These are phyloP conservation scores for Cotesia vestalis DNA, from an alignment of 1,140 invertebrate species.

Conservation along the genomic window DNA sequence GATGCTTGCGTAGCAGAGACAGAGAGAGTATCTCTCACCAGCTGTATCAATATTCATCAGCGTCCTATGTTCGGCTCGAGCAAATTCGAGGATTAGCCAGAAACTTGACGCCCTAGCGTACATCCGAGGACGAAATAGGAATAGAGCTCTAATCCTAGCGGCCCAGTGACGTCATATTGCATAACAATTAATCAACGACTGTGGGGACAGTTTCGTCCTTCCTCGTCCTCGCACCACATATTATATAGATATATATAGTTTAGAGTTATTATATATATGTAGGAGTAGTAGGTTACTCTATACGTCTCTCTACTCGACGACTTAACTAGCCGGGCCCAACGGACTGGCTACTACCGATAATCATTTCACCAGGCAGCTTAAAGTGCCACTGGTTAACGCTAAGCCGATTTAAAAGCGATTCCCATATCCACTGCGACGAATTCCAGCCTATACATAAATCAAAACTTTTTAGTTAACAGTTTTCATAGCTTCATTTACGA, in stretches of 20 bases:
- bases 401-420: constrained; percentile 69
- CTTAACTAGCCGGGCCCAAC: constrained; percentile 44
- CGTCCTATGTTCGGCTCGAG: constrained; percentile 64
- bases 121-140: constrained; percentile 39
- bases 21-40: constrained; percentile 12
- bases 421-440: constrained; percentile 60
- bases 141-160: constrained; percentile 29
- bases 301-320: constrained; percentile 11
- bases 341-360: constrained; percentile 65
- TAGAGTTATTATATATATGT: constrained; percentile 8
- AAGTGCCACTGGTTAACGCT: constrained; percentile 68
- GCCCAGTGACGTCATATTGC: constrained; percentile 64
- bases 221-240: neutral
- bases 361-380: constrained; percentile 67
- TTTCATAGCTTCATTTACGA: too few species aligned
- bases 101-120: constrained; percentile 56
- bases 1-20: constrained; percentile 22
- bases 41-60: constrained; percentile 66
- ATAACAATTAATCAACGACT: constrained; percentile 68
- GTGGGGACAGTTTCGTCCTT: constrained; percentile 44
- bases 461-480: neutral
- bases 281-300: constrained; percentile 4
- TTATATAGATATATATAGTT: constrained; percentile 17
- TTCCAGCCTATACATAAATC: constrained; percentile 50
- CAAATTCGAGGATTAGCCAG: constrained; percentile 64